Evolutionary conservation across 2,113 vertebrate genomes (phyloP).

Genomic region (Crypturellus undulatus): DNA sequence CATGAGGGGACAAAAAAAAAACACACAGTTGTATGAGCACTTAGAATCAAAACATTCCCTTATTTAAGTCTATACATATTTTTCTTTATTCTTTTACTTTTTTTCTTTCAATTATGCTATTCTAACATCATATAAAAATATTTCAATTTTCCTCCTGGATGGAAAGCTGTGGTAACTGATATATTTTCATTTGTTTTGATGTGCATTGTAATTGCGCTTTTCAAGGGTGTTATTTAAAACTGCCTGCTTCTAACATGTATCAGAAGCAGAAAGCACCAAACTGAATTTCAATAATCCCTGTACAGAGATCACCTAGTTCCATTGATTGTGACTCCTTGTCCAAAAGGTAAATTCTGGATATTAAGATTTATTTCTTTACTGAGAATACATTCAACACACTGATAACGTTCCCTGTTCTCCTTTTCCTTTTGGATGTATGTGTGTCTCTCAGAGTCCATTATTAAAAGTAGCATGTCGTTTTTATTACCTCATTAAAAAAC

Average conservation of each 20-base stretch:
- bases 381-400: background rate
- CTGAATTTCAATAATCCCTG: constrained; percentile 37
- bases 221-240: constrained; percentile 2
- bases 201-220: background rate
- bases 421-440: background rate
- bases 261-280: constrained; percentile 10
- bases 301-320: constrained; percentile 17
- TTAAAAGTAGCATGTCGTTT: constrained; percentile 57
- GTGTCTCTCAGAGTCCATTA: background rate
- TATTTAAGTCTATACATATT: background rate
- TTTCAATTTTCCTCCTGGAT: constrained; percentile 7
- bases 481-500: constrained; percentile 72
- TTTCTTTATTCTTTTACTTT: background rate
- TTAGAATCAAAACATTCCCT: background rate
- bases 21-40: background rate
- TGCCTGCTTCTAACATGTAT: background rate
- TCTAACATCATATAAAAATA: constrained; percentile 8
- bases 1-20: background rate
- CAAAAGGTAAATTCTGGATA: background rate
- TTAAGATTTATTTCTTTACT: background rate
- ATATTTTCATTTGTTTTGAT: constrained; percentile 20
- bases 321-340: background rate
- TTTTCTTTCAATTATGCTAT: background rate
- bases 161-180: background rate
- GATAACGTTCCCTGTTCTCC: constrained; percentile 21